Base-by-base conservation (phyloP, 1,140 invertebrate genomes). In the Drosophila nigrodunni region DNA sequence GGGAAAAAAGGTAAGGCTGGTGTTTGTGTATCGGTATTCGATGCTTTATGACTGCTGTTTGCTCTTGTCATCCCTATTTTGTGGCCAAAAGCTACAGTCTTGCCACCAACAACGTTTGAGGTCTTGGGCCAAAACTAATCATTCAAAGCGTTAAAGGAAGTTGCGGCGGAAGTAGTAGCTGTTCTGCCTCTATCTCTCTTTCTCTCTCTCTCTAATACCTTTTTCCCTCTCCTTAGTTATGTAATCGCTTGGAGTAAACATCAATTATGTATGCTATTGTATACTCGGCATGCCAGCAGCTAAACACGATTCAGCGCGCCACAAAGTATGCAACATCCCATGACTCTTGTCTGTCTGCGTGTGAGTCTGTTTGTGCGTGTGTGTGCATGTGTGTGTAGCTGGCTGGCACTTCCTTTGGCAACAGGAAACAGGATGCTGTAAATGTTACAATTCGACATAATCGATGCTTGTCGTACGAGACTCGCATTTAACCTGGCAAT, bases 381-480 rank as follows among this genome's bases (percentile, higher is more conserved):
- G 47, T 13, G 11, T 11, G 58, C 59, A 35, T 47, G 55, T 34
- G 41, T 8, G 37, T 46, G 37, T 11, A n/a, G 70, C 52, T 66
- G 61, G 15, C 47, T 74, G 77, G 55, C 80, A 75, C 77, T 89
- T 81, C 81, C 55, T 83, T 80, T 21, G 80, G 77, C 66, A 75
- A 75, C 80, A 80, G 83, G 80, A 89, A 89, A 89, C 85, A 69
- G 85, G 85, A 88, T 80, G 80, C 85, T 89, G 85, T 88, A 80
- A 88, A 81, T 82, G 85, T 78, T 88, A 89, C 80, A 85, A 85
- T 89, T 89, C 80, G 75, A 89, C 80, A 89, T 89, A 89, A 89
- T 89, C 85, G 85, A 89, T 89, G 85, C 83, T 89, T 88, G 80
- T 87, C 85, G 85, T 80, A 87, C 83, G 80, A 77, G 77, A 75